Conservation (phyloP, 2,888 invertebrate genomes). For the Trilocha varians region DNA sequence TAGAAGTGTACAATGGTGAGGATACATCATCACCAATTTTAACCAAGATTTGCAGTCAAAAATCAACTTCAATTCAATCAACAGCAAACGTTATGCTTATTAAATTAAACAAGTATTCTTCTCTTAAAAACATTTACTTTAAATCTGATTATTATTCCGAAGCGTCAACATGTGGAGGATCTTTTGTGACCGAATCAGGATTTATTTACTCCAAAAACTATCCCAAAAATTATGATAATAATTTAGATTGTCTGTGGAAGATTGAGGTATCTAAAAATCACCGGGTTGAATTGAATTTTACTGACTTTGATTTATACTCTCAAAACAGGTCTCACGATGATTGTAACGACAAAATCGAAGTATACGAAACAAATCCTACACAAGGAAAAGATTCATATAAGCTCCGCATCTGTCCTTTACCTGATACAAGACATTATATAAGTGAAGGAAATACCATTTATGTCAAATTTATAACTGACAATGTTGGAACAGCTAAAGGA, state of each 20-base stretch:
- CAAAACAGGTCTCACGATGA: background rate
- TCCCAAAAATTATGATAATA: conserved; percentile 83
- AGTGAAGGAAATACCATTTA: conserved; percentile 77
- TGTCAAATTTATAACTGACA: conserved; percentile 77
- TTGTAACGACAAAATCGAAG: background rate
- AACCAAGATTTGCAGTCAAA: conserved; percentile 74
- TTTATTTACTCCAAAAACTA: conserved; percentile 86
- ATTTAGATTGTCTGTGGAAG: conserved; percentile 85
- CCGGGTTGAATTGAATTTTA: conserved; percentile 78
- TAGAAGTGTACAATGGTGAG: conserved; percentile 79
- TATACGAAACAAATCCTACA: too few relatives aligned
- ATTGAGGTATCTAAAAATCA: conserved; percentile 79
- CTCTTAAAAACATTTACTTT: conserved; percentile 76
- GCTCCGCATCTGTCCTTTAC: conserved; percentile 58
- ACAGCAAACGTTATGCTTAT: conserved; percentile 80
- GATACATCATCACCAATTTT: conserved; percentile 72
- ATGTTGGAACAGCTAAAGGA: conserved; percentile 77
- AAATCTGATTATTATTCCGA: conserved; percentile 45
- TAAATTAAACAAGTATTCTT: conserved; percentile 75
- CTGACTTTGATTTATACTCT: conserved; percentile 75
- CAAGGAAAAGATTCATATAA: conserved; percentile 61
- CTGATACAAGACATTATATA: conserved; percentile 38
- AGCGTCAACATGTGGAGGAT: conserved; percentile 82
- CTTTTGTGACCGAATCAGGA: conserved; percentile 74
- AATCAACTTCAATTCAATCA: conserved; percentile 65